Percentiles rank a stretch among this genome's conserved stretches.
Evolutionary conservation across 1,140 invertebrate genomes (phyloP).

Genomic region (Pogonognathellus flavescens): DNA sequence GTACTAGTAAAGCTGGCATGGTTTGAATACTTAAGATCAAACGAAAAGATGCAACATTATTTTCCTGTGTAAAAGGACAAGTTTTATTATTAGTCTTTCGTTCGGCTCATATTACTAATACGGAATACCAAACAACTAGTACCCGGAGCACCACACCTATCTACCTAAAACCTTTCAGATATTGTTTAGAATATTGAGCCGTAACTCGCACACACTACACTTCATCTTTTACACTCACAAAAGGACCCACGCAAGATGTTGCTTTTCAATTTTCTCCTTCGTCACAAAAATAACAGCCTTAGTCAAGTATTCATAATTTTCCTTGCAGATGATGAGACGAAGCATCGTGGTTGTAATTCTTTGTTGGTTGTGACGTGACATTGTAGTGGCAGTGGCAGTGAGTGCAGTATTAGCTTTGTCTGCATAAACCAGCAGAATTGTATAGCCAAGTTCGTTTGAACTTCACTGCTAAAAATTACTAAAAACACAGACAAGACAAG

Average conservation of each 20-base stretch:
- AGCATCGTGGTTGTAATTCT: neutral
- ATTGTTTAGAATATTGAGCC: neutral
- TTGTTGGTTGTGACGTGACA: neutral
- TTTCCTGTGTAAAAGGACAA: neutral
- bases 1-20: neutral
- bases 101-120: neutral
- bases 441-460: neutral
- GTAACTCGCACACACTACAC: neutral
- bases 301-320: constrained; percentile 47
- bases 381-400: too few species aligned
- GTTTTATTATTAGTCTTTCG: constrained; percentile 1
- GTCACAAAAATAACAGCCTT: constrained; percentile 31
- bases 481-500: neutral
- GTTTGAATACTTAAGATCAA: constrained; percentile 25
- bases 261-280: constrained; percentile 37
- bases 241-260: constrained; percentile 23
- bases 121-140: neutral
- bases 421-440: neutral
- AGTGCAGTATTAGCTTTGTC: neutral
- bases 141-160: too few species aligned
- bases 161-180: too few species aligned
- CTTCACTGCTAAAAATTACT: neutral
- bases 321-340: neutral
- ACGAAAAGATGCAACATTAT: constrained; percentile 17
- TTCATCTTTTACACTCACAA: too few species aligned